Evolutionary conservation across 2,797 vertebrate species (phyloP), one percentile per base, ranked within the genome.

Genomic region (Clarias pachynema): DNA sequence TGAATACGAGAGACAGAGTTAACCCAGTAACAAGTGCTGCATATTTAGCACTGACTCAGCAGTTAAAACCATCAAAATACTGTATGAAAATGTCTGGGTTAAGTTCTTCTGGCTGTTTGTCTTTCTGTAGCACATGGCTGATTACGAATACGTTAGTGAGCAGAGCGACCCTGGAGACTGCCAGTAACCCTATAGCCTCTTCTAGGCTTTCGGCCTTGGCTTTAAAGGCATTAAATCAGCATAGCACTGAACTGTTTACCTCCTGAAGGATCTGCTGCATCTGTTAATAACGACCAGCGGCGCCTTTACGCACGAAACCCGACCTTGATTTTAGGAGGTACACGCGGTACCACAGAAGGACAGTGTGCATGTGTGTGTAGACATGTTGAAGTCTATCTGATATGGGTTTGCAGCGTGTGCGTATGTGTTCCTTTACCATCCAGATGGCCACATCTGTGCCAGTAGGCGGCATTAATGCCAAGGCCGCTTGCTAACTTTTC

Each of bases 401-500:
- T 74, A 29, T 53, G 34, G 14, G 40, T 29, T 15, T 5, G 37
- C 14, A 18, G 66, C 9, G 16, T 68, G 65, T 68, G 16, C 34
- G 57, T 78, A 18, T 68, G 59, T 49, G 84, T n/a, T 37, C 3
- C 49, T 53, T 53, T 53, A 49, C 44, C 49, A 22, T 89, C 86
- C 7, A 24, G 84, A 90, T 62, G 81, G 83, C 75, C 72, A 84
- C 31, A 87, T 89, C 84, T 91, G 86, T 89, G 80, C 72, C 90
- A 90, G 87, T 93, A 90, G 88, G 89, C 86, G 68, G 60, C 81
- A 60, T 60, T 86, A 82, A 85, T 85, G 90, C 90, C 87, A 91
- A 90, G 88, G 88, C 82, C 84, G 18, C 57, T 82, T 65, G 83
- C 85, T 73, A 57, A 72, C 68, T 86, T 68, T 79, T 49, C 80